These are phyloP conservation scores for Motacilla tschutschensis DNA, from an alignment of 2,113 vertebrate species.

Conservation along the genomic window DNA sequence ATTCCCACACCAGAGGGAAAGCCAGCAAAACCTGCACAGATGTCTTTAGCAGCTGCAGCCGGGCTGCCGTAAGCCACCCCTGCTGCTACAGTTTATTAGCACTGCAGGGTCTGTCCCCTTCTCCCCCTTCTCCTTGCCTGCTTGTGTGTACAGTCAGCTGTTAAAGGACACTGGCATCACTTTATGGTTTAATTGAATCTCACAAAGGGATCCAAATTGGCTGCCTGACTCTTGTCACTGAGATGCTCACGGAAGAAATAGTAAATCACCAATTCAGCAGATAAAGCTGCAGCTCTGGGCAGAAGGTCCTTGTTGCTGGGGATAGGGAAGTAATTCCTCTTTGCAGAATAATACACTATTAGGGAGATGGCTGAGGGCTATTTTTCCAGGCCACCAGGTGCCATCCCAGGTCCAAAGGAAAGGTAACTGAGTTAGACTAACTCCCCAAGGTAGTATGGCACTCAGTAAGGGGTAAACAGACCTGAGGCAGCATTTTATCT, in stretches of 20 bases:
- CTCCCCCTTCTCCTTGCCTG: background rate
- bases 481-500: background rate
- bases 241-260: slow-evolving; percentile 16
- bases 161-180: slow-evolving; percentile 45
- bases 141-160: slow-evolving; percentile 8
- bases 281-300: background rate
- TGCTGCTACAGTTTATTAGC: slow-evolving; percentile 30
- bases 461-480: background rate
- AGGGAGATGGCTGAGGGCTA: background rate
- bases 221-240: background rate
- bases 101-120: background rate
- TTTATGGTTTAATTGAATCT: slow-evolving; percentile 49
- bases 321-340: background rate
- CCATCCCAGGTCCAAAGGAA: background rate
- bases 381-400: background rate
- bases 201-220: slow-evolving; percentile 23
- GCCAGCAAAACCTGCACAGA: background rate
- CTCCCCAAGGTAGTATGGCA: background rate
- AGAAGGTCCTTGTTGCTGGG: background rate
- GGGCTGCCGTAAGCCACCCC: background rate
- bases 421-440: background rate
- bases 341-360: background rate
- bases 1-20: background rate
- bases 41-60: slow-evolving; percentile 12
- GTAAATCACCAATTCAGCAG: slow-evolving; percentile 34